Evolutionary conservation across 2,888 invertebrate genomes (phyloP).

Genomic region (Celastrina argiolus): DNA sequence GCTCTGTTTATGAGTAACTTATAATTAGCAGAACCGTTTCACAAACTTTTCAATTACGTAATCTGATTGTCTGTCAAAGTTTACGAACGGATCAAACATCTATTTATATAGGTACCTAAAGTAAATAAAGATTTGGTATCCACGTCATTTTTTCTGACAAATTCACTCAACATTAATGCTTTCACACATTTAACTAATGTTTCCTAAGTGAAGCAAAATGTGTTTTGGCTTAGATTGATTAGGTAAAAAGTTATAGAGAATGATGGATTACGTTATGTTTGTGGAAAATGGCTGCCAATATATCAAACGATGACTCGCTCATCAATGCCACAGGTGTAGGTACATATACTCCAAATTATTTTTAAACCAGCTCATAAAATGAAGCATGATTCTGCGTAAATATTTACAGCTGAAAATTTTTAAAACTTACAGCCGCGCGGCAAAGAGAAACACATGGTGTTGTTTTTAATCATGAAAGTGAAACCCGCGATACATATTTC

Average conservation of each 20-base stretch:
- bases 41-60: not conserved
- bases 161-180: not conserved
- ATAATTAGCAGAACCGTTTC: not conserved
- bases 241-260: not conserved
- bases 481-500: not conserved
- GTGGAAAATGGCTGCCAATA: not conserved
- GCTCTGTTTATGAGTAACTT: not conserved
- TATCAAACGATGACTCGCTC: not conserved
- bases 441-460: not conserved
- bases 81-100: not conserved
- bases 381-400: not conserved
- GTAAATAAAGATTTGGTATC: not conserved
- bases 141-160: not conserved
- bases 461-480: slow-evolving; percentile 13
- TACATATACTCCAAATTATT: slow-evolving; percentile 10
- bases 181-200: not conserved
- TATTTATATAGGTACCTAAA: too few relatives aligned
- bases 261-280: not conserved
- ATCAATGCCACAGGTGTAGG: slow-evolving; percentile 9
- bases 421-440: too few relatives aligned
- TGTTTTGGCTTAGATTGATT: not conserved
- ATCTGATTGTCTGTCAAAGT: not conserved
- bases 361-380: not conserved
- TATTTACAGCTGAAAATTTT: slow-evolving; percentile 10
- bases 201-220: not conserved